Evolutionary conservation across 2,113 vertebrate species (phyloP).

Genomic region (Dolichallabes microphthalmus): DNA sequence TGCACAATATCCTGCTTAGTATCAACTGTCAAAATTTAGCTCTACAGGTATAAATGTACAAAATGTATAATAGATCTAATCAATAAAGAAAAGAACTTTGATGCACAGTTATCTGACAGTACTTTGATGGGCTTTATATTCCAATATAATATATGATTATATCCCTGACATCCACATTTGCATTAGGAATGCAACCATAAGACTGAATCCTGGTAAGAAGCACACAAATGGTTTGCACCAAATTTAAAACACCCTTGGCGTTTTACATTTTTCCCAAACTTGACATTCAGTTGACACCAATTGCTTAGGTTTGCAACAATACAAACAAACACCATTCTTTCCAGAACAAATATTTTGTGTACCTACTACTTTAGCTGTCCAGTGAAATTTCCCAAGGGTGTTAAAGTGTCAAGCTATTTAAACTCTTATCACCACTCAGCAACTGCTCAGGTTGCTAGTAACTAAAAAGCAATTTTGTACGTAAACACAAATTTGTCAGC

Average conservation of each 20-base stretch:
- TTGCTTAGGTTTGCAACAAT: conserved; percentile 1
- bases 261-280: not conserved
- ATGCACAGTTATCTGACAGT: not conserved
- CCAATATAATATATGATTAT: not conserved
- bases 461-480: conserved; percentile 33
- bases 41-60: not conserved
- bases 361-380: conserved; percentile 19
- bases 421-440: conserved; percentile 3
- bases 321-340: conserved; percentile 2
- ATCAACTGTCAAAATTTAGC: not conserved
- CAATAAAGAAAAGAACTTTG: not conserved
- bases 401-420: not conserved
- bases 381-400: conserved; percentile 26
- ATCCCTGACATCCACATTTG: conserved; percentile 9
- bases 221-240: not conserved
- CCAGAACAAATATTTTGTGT: conserved; percentile 31
- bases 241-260: not conserved
- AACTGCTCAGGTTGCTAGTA: conserved; percentile 12
- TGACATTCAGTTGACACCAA: conserved; percentile 3
- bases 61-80: not conserved
- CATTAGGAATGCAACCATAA: not conserved
- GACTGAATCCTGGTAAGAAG: not conserved
- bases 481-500: conserved; percentile 5
- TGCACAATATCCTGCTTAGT: not conserved
- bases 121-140: not conserved